Conservation (phyloP, 2,113 vertebrate species). For the Prochilodus magdalenae region DNA sequence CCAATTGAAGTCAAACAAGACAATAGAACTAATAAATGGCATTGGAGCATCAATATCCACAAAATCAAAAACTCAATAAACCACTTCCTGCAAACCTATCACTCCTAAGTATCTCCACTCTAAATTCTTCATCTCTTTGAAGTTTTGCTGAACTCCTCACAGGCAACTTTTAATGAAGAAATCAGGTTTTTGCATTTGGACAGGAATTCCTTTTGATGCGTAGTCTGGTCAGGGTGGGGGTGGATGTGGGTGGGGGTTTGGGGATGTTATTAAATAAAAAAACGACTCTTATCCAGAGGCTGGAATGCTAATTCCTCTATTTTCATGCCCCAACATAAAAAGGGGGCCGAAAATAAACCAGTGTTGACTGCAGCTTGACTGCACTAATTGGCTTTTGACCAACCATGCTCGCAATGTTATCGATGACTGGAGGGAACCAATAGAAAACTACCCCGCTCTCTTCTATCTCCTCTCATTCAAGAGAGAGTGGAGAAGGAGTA, state of each 20-base stretch:
- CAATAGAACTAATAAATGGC: not conserved
- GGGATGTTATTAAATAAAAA: conserved; percentile 49
- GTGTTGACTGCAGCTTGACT: conserved; percentile 54
- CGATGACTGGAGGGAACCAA: conserved; percentile 41
- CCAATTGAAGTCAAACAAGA: not conserved
- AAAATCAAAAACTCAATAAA: conserved; percentile 7
- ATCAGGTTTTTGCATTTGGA: conserved; percentile 57
- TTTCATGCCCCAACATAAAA: conserved; percentile 37
- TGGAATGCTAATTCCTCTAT: conserved; percentile 52
- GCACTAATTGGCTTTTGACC: conserved; percentile 56
- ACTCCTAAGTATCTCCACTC: conserved; percentile 45
- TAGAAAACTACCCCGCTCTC: not conserved
- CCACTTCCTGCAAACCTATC: conserved; percentile 4
- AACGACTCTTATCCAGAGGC: conserved; percentile 50
- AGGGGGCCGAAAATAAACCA: conserved; percentile 29
- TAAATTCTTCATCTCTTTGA: conserved; percentile 57
- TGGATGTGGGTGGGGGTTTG: not conserved
- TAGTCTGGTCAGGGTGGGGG: conserved; percentile 32
- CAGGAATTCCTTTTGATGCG: conserved; percentile 56
- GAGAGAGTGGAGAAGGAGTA: not conserved
- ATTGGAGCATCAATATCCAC: not conserved
- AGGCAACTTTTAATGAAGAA: conserved; percentile 61
- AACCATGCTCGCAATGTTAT: conserved; percentile 44
- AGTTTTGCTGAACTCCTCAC: conserved; percentile 49
- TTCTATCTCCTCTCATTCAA: not conserved